phyloP scores from a whole-genome alignment of 1,140 invertebrate species.

The Conus betulinus region DNA sequence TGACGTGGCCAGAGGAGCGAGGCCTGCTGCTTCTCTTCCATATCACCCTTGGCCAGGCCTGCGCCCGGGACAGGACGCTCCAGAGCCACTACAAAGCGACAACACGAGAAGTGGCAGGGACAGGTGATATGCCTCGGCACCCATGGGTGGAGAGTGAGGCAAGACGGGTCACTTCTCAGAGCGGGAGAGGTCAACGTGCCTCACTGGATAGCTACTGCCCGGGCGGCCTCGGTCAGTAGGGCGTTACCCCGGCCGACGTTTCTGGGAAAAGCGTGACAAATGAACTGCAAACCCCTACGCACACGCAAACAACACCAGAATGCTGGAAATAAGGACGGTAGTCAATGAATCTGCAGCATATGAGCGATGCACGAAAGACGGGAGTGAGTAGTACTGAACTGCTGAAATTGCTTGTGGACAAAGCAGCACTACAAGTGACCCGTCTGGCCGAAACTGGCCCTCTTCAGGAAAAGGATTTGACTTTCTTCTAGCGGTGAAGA shows the following conservation, averaged over 20 bases:
- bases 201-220: constrained; percentile 5
- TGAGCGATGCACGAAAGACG: neutral
- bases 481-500: neutral
- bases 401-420: neutral
- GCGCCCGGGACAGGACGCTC: neutral
- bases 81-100: no score
- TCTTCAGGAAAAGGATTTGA: neutral
- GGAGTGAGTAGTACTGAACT: no score
- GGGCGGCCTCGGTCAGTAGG: neutral
- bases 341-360: neutral
- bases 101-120: neutral
- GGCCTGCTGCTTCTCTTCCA: neutral
- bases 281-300: neutral
- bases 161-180: no score
- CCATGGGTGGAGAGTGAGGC: neutral
- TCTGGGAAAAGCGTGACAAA: neutral
- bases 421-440: neutral
- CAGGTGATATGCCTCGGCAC: neutral
- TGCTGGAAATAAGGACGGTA: neutral
- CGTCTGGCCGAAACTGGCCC: neutral
- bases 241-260: neutral
- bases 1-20: neutral
- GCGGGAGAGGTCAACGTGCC: neutral
- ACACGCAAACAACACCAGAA: neutral
- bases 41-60: neutral